Conservation (phyloP, 2,797 vertebrate genomes). For the Aplochiton taeniatus region DNA sequence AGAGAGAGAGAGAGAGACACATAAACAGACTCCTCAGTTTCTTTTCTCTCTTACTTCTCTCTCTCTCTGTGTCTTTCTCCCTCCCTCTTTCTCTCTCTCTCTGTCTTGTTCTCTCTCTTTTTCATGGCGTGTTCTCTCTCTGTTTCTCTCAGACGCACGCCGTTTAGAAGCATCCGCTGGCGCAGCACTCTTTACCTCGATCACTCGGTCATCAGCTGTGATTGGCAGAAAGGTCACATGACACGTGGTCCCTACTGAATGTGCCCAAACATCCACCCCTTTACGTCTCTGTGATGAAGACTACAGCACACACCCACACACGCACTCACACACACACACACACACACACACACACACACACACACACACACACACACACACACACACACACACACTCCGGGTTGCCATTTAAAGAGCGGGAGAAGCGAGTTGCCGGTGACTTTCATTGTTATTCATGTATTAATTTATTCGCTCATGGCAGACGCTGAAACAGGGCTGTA, state of each 20-base stretch:
- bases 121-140: neutral
- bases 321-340: constrained; percentile 24
- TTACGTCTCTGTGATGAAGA: constrained; percentile 13
- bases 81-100: too few species aligned
- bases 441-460: constrained; percentile 82
- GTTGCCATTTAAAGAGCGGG: constrained; percentile 56
- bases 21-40: too few species aligned
- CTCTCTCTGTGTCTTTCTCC: too few species aligned
- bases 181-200: neutral
- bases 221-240: neutral
- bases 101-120: too few species aligned
- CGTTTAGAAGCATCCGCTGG: neutral
- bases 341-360: constrained; percentile 18
- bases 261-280: constrained; percentile 6
- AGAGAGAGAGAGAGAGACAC: too few species aligned
- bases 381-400: constrained; percentile 2
- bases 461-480: constrained; percentile 77
- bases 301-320: constrained; percentile 21
- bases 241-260: constrained; percentile 15
- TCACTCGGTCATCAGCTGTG: neutral
- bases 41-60: neutral
- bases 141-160: constrained; percentile 10
- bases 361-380: constrained; percentile 30
- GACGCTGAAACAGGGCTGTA: constrained; percentile 70
- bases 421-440: constrained; percentile 59